Evolutionary conservation across 2,888 invertebrate species (phyloP).

Genomic region (Coecobrya sp.): DNA sequence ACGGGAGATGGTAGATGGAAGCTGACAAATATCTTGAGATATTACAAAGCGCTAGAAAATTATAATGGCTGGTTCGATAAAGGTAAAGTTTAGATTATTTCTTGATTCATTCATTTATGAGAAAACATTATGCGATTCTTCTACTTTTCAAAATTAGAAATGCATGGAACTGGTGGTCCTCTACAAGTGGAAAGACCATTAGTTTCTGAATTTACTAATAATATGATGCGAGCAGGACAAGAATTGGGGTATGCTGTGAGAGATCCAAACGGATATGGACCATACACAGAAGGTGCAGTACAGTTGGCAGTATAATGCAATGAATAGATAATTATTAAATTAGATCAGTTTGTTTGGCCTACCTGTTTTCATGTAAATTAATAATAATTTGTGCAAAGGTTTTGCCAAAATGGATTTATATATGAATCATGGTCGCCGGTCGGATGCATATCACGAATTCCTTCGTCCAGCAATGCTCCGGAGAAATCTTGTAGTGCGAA

Average conservation of each 20-base stretch:
- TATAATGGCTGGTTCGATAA: conserved; percentile 82
- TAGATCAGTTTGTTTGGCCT: neutral
- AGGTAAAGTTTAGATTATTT: conserved; percentile 68
- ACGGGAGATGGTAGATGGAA: conserved; percentile 79
- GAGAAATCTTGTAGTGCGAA: conserved; percentile 71
- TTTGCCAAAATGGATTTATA: conserved; percentile 84
- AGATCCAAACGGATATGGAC: conserved; percentile 83
- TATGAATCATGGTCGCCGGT: conserved; percentile 80
- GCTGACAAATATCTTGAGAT: conserved; percentile 76
- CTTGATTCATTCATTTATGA: too few relatives aligned
- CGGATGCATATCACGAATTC: conserved; percentile 80
- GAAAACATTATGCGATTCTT: too few relatives aligned
- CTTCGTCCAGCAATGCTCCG: conserved; percentile 74
- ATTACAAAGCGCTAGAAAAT: conserved; percentile 77
- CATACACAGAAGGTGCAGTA: conserved; percentile 78
- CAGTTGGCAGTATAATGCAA: neutral
- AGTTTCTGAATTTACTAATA: conserved; percentile 74
- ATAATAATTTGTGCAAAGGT: conserved; percentile 55
- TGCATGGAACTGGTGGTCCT: conserved; percentile 77
- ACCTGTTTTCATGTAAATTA: neutral
- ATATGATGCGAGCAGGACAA: conserved; percentile 80
- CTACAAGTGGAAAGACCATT: conserved; percentile 76
- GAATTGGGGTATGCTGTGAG: conserved; percentile 82
- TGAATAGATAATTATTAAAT: neutral
- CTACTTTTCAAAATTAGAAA: conserved; percentile 11